Evolutionary conservation across 2,888 invertebrate species (phyloP).

Genomic region (Trissoscelio sp.): DNA sequence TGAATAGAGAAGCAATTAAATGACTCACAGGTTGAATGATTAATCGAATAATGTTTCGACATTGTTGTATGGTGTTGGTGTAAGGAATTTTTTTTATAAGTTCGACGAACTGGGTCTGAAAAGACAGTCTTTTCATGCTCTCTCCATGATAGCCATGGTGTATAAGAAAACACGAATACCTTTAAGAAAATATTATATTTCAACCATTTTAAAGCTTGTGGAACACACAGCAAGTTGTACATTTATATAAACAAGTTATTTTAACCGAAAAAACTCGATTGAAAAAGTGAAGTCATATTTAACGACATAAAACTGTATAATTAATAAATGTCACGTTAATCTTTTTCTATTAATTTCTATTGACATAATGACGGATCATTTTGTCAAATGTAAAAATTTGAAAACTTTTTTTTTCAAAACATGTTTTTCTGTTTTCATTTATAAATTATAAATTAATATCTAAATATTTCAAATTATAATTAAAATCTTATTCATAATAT

Average conservation of each 20-base stretch:
- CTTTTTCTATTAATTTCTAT: too few species aligned
- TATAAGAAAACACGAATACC: slow-evolving; percentile 28
- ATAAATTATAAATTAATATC: too few species aligned
- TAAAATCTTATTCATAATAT: slow-evolving; percentile 41
- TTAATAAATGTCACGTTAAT: not conserved
- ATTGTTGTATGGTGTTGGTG: slow-evolving; percentile 46
- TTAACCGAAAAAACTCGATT: not conserved
- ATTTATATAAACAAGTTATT: slow-evolving; percentile 10
- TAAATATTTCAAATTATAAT: slow-evolving; percentile 24
- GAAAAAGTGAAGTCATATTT: too few species aligned
- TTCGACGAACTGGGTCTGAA: slow-evolving; percentile 66
- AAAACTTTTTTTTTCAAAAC: too few species aligned
- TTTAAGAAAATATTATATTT: slow-evolving; percentile 29
- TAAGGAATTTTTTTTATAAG: slow-evolving; percentile 61
- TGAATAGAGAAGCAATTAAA: slow-evolving; percentile 66
- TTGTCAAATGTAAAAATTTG: too few species aligned
- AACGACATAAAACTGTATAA: not conserved
- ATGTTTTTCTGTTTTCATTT: too few species aligned
- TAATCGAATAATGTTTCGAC: slow-evolving; percentile 69
- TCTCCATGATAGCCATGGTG: not conserved
- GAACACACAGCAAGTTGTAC: not conserved
- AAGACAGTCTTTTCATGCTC: slow-evolving; percentile 47
- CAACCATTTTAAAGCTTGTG: slow-evolving; percentile 10
- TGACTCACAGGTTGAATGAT: slow-evolving; percentile 68
- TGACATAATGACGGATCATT: too few species aligned